A percentile compares a stretch with the other conserved stretches of the same genome.
phyloP scores from a whole-genome alignment of 2,113 vertebrate genomes.

The Lynx canadensis region DNA sequence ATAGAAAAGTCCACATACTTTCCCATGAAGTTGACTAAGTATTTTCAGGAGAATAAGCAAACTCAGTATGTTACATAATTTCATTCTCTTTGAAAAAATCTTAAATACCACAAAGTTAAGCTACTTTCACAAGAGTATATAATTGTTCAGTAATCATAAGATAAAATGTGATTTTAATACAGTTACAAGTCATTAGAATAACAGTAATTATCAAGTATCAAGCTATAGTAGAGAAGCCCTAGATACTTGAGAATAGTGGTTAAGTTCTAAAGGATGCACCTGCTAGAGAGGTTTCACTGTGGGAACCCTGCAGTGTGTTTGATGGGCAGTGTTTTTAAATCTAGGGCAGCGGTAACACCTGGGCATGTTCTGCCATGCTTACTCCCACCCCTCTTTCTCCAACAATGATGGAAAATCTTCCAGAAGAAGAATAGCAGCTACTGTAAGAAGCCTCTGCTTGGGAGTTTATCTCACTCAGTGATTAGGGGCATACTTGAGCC shows the following conservation, averaged over 20 bases:
- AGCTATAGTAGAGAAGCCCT: neutral
- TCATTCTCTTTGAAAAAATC: conserved; percentile 21
- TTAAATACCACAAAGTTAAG: conserved; percentile 10
- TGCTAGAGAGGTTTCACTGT: neutral
- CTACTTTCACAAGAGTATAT: conserved; percentile 9
- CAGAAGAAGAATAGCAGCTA: neutral
- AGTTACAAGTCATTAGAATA: conserved; percentile 27
- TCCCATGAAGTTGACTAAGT: neutral
- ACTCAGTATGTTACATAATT: neutral
- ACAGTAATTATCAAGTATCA: conserved; percentile 39
- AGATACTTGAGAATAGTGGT: conserved; percentile 10
- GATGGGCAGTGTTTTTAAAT: conserved; percentile 2
- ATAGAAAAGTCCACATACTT: neutral
- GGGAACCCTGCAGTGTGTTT: neutral
- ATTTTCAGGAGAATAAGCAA: conserved; percentile 38
- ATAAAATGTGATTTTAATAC: conserved; percentile 41
- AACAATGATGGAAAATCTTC: neutral
- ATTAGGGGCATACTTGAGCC: neutral
- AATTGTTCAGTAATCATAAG: conserved; percentile 58
- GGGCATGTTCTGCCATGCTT: neutral
- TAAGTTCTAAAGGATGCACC: conserved; percentile 21
- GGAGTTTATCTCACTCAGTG: neutral
- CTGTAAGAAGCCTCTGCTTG: neutral
- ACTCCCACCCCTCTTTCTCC: too few species aligned
- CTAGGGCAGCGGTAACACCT: neutral